Base-by-base conservation (phyloP, 2,797 vertebrate genomes). In the Pseudopleuronectes americanus region DNA sequence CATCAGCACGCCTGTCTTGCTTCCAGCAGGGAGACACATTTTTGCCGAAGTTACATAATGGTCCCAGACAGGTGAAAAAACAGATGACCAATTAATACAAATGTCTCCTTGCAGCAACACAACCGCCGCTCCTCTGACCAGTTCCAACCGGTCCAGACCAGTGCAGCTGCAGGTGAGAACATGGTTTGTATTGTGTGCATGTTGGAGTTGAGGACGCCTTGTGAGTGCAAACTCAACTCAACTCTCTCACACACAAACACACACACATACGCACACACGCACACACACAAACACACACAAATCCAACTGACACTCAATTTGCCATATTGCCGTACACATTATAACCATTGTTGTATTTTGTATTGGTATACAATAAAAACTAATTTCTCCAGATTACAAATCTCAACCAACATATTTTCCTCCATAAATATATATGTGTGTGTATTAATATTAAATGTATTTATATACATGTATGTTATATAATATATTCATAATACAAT, bases 21-120 rank as follows among this genome's bases (percentile, higher is more conserved):
- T 56, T 75, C 71, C 77, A 79, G 81, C 57, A 73, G 77, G 79
- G 73, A 51, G 80, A 72, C 57, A 31, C 54, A 71, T 81, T 74
- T 81, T 57, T 81, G 83, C 61, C 69, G 60, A 38, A 54, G 73
- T 92, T 90, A 80, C 51, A 68, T 85, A 91, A 92, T 23, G 5
- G 73, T 68, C 47, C 28, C 65, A 77, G 84, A 82, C 90, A 89
- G 88, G 85, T 88, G 79, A 80, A 83, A 89, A 84, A 91, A 89
- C 85, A 90, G 87, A 80, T 69, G 80, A 76, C 68, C 80, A 85
- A 90, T 88, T 90, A 90, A 62, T 67, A 19, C 4, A 13, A 38
- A 72, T 45, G 60, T 81, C 63, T 77, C 79, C 82, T 72, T 26
- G 66, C 76, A 86, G 65, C 4, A 13, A 57, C 64, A 68, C 55